Base-by-base conservation (phyloP, 2,888 invertebrate genomes). In the Iphiclides podalirius region DNA sequence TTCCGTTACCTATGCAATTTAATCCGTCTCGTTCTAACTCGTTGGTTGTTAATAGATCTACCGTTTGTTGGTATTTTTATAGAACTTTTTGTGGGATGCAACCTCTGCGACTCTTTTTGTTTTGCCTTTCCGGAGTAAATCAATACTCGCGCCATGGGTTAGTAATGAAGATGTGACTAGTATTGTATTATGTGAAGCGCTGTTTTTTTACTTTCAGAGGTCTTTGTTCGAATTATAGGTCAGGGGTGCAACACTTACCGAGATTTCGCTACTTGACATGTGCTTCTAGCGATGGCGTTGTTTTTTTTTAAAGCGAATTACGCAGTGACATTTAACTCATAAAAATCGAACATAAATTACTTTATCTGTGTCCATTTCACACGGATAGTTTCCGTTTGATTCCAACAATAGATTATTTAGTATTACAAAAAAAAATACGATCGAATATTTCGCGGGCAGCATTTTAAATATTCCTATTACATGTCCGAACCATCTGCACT, bases 1-100 rank as follows among this genome's bases (percentile, higher is more conserved):
- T 56, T 54, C 56, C 48, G 61, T 64, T 58, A 57, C 54, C 52
- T 59, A 62, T 63, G 61, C 60, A 60, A 60, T 60, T 60, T 58
- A 56, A 53, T 51, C 56, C 57, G 55, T 59, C 61, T 57, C 56
- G 45, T 60, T 64, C 63, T 54, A 56, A 47, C 61, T 37, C 53
- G 40, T 34, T 47, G 55, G 47, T 41, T 53, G 28, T 42, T 52
- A 51, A 47, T 50, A 41, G 44, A 42, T 52, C 48, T 44, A 55
- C 54, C 50, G 49, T 55, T 46, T 46, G 54, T 48, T 46, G 46
- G 52, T 55, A 58, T 59, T 62, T 55, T 60, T 58, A 59, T 54
- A 53, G 52, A 50, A 46, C 54, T 56, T 52, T 60, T 52, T 57
- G 54, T 58, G 52, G 59, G 53, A 55, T 59, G 57, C 54, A 45